A percentile compares a stretch with the other conserved stretches of the same genome.
phyloP scores from a whole-genome alignment of 2,888 invertebrate species.

The Drosophila paranaensis region DNA sequence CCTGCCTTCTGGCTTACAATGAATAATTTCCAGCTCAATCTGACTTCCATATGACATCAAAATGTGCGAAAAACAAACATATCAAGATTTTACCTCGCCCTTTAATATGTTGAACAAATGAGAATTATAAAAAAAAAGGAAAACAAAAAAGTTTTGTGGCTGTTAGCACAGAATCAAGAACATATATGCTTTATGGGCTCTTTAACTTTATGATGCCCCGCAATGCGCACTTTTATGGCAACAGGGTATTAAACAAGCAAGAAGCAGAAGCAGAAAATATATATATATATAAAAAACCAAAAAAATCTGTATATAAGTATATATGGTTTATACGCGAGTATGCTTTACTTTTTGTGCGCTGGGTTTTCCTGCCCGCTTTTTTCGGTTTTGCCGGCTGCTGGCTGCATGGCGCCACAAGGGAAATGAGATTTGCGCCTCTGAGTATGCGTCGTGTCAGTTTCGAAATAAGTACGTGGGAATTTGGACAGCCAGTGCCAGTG shows the following conservation, averaged over 20 bases:
- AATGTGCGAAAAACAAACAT: background rate
- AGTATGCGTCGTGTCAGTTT: conserved; percentile 71
- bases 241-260: conserved; percentile 40
- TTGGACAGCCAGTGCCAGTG: conserved; percentile 49
- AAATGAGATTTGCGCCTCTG: conserved; percentile 76
- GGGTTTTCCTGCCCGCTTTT: conserved; percentile 16
- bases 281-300: conserved; percentile 1
- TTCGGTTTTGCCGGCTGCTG: background rate
- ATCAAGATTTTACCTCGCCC: background rate
- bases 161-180: conserved; percentile 14
- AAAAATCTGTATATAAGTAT: conserved; percentile 24
- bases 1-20: background rate
- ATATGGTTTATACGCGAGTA: conserved; percentile 37
- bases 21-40: background rate
- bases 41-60: background rate
- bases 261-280: background rate
- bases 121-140: background rate
- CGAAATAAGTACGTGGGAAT: conserved; percentile 62
- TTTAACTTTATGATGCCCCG: conserved; percentile 20
- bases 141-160: conserved; percentile 4
- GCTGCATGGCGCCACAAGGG: conserved; percentile 63
- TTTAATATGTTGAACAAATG: conserved; percentile 9
- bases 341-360: conserved; percentile 40
- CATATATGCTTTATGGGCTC: conserved; percentile 21
- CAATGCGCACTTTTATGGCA: conserved; percentile 31